Evolutionary conservation across 2,888 invertebrate genomes (phyloP).

Genomic region (Xanthorhoe spadicearia): DNA sequence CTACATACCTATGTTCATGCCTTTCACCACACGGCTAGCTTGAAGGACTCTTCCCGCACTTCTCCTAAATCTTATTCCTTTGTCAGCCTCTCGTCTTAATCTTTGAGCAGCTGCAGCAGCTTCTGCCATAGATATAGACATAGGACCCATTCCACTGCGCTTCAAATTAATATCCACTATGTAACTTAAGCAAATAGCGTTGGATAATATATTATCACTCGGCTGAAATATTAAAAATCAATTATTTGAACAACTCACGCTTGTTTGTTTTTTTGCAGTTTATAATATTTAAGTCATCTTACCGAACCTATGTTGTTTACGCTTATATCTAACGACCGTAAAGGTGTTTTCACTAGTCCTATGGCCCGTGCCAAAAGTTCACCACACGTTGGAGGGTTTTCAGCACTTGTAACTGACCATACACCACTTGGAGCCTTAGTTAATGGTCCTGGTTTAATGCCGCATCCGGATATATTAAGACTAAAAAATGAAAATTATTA

Average conservation of each 20-base stretch:
- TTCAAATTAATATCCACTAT: constrained; percentile 76
- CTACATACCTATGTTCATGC: constrained; percentile 74
- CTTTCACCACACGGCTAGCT: constrained; percentile 75
- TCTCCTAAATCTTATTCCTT: constrained; percentile 74
- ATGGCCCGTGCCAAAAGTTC: constrained; percentile 79
- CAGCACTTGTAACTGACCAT: constrained; percentile 78
- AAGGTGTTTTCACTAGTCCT: constrained; percentile 77
- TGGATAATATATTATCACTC: constrained; percentile 69
- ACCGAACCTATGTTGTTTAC: constrained; percentile 80
- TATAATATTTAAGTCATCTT: constrained; percentile 42
- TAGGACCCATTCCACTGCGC: constrained; percentile 77
- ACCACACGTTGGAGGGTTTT: constrained; percentile 78
- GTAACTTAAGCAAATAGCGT: constrained; percentile 78
- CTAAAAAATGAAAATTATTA: constrained; percentile 48
- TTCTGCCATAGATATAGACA: constrained; percentile 75
- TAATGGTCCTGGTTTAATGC: constrained; percentile 71
- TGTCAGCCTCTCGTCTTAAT: constrained; percentile 75
- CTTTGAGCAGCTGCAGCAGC: constrained; percentile 77
- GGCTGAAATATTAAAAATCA: constrained; percentile 59
- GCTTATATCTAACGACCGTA: constrained; percentile 76
- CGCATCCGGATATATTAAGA: constrained; percentile 79
- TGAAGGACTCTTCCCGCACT: constrained; percentile 78
- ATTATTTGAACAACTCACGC: not conserved
- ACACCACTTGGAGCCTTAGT: constrained; percentile 75
- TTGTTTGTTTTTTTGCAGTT: not conserved